Evolutionary conservation across 2,113 vertebrate genomes (phyloP), one percentile per base, ranked within the genome.

Genomic region (Dasyurus viverrinus): DNA sequence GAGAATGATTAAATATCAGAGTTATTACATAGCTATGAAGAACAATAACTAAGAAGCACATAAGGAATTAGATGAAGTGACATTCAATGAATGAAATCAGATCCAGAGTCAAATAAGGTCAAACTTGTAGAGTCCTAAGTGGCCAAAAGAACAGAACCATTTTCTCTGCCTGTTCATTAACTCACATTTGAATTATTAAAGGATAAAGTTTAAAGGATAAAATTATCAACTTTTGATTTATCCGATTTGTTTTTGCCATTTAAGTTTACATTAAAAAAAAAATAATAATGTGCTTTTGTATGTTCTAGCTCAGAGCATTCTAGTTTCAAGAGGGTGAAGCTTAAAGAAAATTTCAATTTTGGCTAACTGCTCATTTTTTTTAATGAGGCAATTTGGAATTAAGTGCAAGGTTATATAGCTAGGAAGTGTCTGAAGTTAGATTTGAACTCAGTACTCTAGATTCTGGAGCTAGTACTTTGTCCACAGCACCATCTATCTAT

Each of bases 321-420:
- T 30, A 3, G 22, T 55, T 93, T 94, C 48, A 90, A 90, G 26
- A 93, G 30, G 55, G 52, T 50, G 54, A 10, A 91, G 91, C 53
- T 14, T 36, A 96, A 95, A 89, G 10, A 94, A 94, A 95, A 42
- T 36, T 53, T 36, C 94, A 91, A 90, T 92, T 46, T 50, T 94
- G 60, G 76, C 0, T 30, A 53, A 36, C n/a, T 89, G n/a, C 55
- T 93, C 53, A 89, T 47, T 68, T 92, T 47, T 91, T 47, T 52
- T 52, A 11, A 52, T 6, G 9, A 52, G 50, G 50, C 50, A 52
- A 52, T 11, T 48, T 52, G 50, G 50, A 52, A 52, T 52, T 52
- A 52, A 52, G 50, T 52, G 50, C 48, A 48, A 48, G 48, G 48
- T 48, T 48, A 48, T 48, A 8, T 48, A 48, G 48, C 48, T 48